Conservation (phyloP, 2,797 vertebrate genomes). For the Crenuchus spilurus region DNA sequence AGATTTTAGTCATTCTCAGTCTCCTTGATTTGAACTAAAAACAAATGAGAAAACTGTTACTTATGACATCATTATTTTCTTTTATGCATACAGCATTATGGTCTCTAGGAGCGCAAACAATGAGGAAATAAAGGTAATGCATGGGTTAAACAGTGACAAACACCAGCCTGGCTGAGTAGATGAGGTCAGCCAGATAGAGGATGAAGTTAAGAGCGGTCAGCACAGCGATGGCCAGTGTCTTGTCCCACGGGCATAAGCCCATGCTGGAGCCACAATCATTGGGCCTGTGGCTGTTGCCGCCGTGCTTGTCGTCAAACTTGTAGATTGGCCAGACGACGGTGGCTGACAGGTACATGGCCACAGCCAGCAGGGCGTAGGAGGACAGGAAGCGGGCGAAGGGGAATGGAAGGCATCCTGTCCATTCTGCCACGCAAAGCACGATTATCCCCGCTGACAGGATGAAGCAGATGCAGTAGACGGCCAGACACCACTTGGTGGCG, state of each 20-base stretch:
- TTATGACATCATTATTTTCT: no score
- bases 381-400: slow-evolving; percentile 88
- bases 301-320: slow-evolving; percentile 79
- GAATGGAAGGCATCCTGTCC: slow-evolving; percentile 85
- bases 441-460: slow-evolving; percentile 84
- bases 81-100: neutral
- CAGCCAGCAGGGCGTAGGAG: slow-evolving; percentile 81
- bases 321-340: slow-evolving; percentile 90
- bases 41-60: no score
- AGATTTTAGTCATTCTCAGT: no score
- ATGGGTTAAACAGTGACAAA: slow-evolving; percentile 73
- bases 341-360: slow-evolving; percentile 81
- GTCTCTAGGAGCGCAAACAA: neutral
- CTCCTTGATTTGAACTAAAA: no score
- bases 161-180: slow-evolving; percentile 78
- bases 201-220: slow-evolving; percentile 77
- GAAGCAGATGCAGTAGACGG: slow-evolving; percentile 91
- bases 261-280: accelerated
- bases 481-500: slow-evolving; percentile 84
- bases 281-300: slow-evolving; percentile 65
- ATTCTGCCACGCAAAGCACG: slow-evolving; percentile 85
- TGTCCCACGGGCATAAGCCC: slow-evolving; percentile 75
- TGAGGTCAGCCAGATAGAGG: slow-evolving; percentile 78
- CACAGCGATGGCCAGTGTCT: slow-evolving; percentile 69
- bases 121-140: neutral